Evolutionary conservation across 2,888 invertebrate genomes (phyloP), one percentile per base, ranked within the genome.

Genomic region (Cybosia mesomella): DNA sequence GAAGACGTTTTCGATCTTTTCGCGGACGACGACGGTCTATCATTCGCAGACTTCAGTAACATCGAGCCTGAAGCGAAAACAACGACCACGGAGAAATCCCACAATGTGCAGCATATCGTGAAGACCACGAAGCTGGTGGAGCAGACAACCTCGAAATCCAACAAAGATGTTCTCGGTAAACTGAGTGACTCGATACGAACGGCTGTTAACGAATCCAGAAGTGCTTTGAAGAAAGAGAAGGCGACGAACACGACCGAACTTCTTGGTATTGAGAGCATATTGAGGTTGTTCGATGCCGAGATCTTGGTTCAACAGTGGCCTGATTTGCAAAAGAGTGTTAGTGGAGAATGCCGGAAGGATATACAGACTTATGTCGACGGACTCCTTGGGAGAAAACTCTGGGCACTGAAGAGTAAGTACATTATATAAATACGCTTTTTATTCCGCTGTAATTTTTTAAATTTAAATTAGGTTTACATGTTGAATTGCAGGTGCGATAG

Each of bases 361-460:
- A 89, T 97, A 91, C 95, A 96, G 80, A 87, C 90, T 53, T 97
- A 96, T 84, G 92, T 97, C 55, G 91, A 93, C 15, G 96, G 96
- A 1, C 90, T 97, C 49, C 85, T 87, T 67, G 92, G 93, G 60
- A 96, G 96, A 65, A 92, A 95, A 64, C 92, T 96, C 13, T 97
- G 97, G 97, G 97, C 97, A 9, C 94, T 97, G 59, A 97, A 97
- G 90, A 96, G 97, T 97, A 89, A 97, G 97, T 96, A 71, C 66
- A 62, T 34, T 67, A 62, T 58, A 68, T 61, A 58, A 18, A 32
- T 11, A 36, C 36, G 54, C 9, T 58, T n/a, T 62, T 22, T 24
- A 18, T 15, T 32, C 43, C 21, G 18, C 36, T 24, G 28, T 49
- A 2, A 1, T 55, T n/a, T 18, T 49, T 8, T 1, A 7, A n/a